Conservation (phyloP, 1,140 invertebrate genomes). For the Nasonia giraulti region DNA sequence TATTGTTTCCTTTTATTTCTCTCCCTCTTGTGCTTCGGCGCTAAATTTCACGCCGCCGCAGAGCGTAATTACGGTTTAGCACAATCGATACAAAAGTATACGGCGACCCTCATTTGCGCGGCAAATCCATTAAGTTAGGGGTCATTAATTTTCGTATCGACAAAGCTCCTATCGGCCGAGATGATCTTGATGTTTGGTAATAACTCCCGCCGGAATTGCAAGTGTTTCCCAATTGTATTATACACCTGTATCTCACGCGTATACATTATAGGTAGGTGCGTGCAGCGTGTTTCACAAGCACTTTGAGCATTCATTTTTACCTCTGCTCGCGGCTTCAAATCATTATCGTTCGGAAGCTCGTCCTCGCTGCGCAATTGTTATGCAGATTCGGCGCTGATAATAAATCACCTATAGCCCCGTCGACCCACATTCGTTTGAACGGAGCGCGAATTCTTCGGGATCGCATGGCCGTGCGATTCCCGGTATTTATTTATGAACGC, state of each 20-base stretch:
- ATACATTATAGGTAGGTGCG: no score
- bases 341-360: neutral
- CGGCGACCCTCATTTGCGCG: constrained; percentile 38
- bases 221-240: constrained; percentile 43
- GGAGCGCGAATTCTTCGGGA: neutral
- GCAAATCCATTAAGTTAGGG: constrained; percentile 46
- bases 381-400: constrained; percentile 7
- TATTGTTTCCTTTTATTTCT: constrained; percentile 10
- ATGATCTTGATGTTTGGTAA: constrained; percentile 48
- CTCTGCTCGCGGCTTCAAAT: neutral
- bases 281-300: constrained; percentile 16
- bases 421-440: constrained; percentile 8
- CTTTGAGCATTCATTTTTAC: constrained; percentile 21
- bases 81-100: constrained; percentile 27
- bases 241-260: neutral
- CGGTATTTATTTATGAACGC: neutral
- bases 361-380: neutral
- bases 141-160: constrained; percentile 50
- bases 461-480: neutral
- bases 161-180: constrained; percentile 39
- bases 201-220: constrained; percentile 35
- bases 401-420: neutral
- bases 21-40: neutral
- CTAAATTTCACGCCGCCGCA: constrained; percentile 19
- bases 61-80: constrained; percentile 25